Evolutionary conservation across 2,888 invertebrate genomes (phyloP), one percentile per base, ranked within the genome.

Genomic region (Limnephilus lunatus): DNA sequence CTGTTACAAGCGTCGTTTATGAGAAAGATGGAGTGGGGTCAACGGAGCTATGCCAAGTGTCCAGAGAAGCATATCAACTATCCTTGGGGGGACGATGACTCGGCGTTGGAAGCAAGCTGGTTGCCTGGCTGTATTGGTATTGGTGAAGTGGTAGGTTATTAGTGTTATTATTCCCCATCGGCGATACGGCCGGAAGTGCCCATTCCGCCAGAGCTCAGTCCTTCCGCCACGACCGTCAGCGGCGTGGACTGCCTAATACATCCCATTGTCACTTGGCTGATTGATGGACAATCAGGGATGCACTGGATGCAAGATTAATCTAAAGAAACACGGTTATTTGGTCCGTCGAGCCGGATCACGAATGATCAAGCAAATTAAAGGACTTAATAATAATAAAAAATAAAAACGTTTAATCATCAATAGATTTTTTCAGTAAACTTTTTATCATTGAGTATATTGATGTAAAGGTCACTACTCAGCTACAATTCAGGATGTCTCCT

Each of bases 101-200:
- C 68, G 31, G 87, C 87, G n/a, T n/a, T 44, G 44, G 35, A 32
- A 83, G 83, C 32, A 35, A 9, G 25, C 25, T 32, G 83, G 83
- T 68, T 19, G 68, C 19, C 68, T 68, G 19, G 25, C 68, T 68
- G 68, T 68, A 68, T 68, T 25, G 68, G 68, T 68, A 68, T 68
- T 68, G 68, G 25, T 68, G 25, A 25, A 68, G 68, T 68, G 25
- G 68, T 68, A 9, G 68, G 9, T 68, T 68, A 68, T 68, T 25
- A n/a, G 44, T 31, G 53, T 87, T 87, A 87, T 87, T 87, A 87
- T 87, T 87, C 87, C 87, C 87, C 87, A 87, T 68, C 87, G 87
- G 53, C 32, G 53, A 30, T 87, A 31, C 31, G 87, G 87, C 87
- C 53, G 87, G 87, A 87, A 87, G 87, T 53, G 31, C 53, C 87